phyloP scores from a whole-genome alignment of 1,140 invertebrate species.

The Meloidogyne exigua region DNA sequence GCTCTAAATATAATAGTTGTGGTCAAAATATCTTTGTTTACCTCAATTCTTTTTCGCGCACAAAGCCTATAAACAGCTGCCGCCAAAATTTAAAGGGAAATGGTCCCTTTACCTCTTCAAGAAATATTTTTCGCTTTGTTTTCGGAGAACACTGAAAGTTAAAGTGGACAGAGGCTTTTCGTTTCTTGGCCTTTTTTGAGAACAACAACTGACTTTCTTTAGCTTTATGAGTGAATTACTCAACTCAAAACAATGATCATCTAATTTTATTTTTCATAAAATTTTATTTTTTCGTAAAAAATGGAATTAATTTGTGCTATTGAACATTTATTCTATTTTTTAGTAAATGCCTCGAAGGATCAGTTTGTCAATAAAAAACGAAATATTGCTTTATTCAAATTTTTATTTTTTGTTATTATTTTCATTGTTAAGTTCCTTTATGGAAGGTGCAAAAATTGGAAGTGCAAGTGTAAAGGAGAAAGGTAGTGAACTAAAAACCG shows the following conservation, averaged over 20 bases:
- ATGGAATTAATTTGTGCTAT: not conserved
- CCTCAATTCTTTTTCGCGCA: not conserved
- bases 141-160: not conserved
- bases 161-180: not conserved
- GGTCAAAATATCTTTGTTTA: not conserved
- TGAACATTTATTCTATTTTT: not conserved
- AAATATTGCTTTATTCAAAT: not conserved
- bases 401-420: not conserved
- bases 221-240: not conserved
- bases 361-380: not conserved
- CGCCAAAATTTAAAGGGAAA: not conserved
- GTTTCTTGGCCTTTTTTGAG: not conserved
- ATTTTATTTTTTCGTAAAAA: not conserved
- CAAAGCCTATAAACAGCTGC: conserved; percentile 3
- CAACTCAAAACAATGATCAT: not conserved
- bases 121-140: not conserved
- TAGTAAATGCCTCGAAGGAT: not conserved
- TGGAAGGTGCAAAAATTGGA: not conserved
- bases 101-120: not conserved
- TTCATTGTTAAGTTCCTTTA: not conserved
- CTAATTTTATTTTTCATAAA: not conserved
- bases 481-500: not conserved
- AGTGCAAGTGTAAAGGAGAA: not conserved
- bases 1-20: not conserved
- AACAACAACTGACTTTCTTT: not conserved